A percentile compares a stretch with the other conserved stretches of the same genome.
These are phyloP conservation scores for Anas bernieri DNA, from an alignment of 2,797 vertebrate genomes.

Conservation along the genomic window DNA sequence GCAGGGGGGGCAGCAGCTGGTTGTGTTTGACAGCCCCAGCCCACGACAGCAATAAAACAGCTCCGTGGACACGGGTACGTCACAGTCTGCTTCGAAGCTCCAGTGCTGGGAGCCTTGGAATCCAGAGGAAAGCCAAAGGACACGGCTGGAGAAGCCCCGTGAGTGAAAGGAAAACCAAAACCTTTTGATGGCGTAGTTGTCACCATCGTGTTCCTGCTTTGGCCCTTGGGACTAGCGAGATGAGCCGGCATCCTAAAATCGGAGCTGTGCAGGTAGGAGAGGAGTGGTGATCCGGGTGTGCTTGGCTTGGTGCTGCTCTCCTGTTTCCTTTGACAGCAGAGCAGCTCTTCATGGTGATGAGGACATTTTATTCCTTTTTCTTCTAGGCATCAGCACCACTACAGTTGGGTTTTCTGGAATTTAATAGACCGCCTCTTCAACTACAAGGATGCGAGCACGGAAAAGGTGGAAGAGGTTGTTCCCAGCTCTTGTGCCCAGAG, in stretches of 20 bases:
- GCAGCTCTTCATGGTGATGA: background rate
- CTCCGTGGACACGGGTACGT: background rate
- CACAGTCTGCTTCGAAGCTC: background rate
- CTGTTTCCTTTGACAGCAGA: background rate
- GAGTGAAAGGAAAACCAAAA: background rate
- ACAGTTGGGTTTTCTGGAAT: fast-evolving
- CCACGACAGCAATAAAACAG: background rate
- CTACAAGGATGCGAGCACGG: background rate
- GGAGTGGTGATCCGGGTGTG: fast-evolving
- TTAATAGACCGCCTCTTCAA: background rate
- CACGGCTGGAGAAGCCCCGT: background rate
- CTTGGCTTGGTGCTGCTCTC: background rate
- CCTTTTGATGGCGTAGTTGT: fast-evolving
- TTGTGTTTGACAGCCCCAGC: background rate
- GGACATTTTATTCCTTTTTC: background rate
- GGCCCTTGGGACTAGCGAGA: background rate
- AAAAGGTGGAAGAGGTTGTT: background rate
- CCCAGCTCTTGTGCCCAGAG: background rate
- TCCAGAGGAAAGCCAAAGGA: background rate
- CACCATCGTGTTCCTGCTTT: background rate
- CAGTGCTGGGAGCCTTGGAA: background rate
- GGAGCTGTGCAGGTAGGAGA: background rate
- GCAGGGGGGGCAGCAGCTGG: background rate
- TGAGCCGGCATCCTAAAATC: background rate
- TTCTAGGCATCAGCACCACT: background rate